These are phyloP conservation scores for Teleiodes luculella DNA, from an alignment of 2,888 invertebrate species.

Conservation along the genomic window DNA sequence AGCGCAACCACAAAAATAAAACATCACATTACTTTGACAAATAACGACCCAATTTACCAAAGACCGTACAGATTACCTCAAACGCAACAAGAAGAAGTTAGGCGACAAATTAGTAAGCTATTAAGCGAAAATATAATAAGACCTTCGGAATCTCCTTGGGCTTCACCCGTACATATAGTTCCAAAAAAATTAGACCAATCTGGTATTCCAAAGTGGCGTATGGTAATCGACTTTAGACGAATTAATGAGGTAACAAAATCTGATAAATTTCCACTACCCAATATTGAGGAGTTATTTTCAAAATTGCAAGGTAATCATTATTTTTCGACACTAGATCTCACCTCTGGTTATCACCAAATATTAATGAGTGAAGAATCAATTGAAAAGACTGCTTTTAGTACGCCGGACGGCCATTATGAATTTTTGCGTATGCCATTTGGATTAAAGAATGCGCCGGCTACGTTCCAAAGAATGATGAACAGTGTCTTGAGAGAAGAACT, in stretches of 20 bases:
- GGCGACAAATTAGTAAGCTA: neutral
- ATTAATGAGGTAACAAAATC: neutral
- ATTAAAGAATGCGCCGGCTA: conserved; percentile 17
- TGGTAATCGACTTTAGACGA: neutral
- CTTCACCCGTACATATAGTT: no score
- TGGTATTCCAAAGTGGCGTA: neutral
- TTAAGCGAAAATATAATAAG: neutral
- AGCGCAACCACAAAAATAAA: neutral
- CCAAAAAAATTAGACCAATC: neutral
- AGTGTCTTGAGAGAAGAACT: conserved; percentile 18
- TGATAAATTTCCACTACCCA: neutral
- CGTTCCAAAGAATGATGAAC: conserved; percentile 23
- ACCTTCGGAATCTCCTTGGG: neutral
- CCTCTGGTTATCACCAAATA: neutral
- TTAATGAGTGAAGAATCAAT: neutral
- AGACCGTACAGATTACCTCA: neutral
- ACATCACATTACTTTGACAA: neutral
- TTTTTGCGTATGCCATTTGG: conserved; percentile 24
- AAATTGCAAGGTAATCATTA: neutral
- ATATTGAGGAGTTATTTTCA: neutral
- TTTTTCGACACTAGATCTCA: neutral
- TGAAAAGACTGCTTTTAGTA: conserved; percentile 21
- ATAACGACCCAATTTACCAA: neutral
- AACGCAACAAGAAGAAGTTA: neutral
- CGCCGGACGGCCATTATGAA: conserved; percentile 19